Base-by-base conservation (phyloP, 2,113 vertebrate genomes). In the Lagopus muta region DNA sequence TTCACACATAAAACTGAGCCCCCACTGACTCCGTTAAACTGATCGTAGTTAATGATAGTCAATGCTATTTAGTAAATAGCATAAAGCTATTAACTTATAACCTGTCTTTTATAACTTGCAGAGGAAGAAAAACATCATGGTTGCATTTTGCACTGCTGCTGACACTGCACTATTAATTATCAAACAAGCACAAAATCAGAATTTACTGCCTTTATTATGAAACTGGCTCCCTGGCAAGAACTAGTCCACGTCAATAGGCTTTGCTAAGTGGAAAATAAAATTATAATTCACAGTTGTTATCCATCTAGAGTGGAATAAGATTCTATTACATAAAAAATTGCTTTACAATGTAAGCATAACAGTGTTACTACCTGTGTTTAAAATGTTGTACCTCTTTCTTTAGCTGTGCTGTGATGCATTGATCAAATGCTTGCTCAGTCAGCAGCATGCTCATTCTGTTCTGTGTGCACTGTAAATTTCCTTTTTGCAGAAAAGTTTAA, bases 191-290 rank as follows among this genome's bases (percentile, higher is more conserved):
- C 95, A 96, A 96, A 89, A 90, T 85, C 52, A 69, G 38, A 83
- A 93, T 92, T 94, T 96, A 94, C 90, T 88, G 78, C 72, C 84
- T 95, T 94, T 88, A 84, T 89, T 94, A 74, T 32, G 25, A 95
- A 97, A 94, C 82, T 72, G 14, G 32, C 85, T 94, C 85, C 88
- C 81, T 82, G 74, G 71, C 77, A 95, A 84, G 89, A 94, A 40
- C 65, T 84, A 86, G 72, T 81, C 32, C 32, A n/a, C 93, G 82
- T 90, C 88, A 94, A 88, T 89, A 92, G 82, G 42, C 64, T 95
- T 48, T 6, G 18, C 30, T 83, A 95, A 95, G 83, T 95, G 89
- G 75, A 94, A 95, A 94, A 92, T 82, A 82, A 94, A 96, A 93
- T 88, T 91, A 90, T 86, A 91, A 88, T 95, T 92, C 73, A 89